These are phyloP conservation scores for Coryphaenoides rupestris DNA, from an alignment of 2,113 vertebrate genomes.

Conservation along the genomic window DNA sequence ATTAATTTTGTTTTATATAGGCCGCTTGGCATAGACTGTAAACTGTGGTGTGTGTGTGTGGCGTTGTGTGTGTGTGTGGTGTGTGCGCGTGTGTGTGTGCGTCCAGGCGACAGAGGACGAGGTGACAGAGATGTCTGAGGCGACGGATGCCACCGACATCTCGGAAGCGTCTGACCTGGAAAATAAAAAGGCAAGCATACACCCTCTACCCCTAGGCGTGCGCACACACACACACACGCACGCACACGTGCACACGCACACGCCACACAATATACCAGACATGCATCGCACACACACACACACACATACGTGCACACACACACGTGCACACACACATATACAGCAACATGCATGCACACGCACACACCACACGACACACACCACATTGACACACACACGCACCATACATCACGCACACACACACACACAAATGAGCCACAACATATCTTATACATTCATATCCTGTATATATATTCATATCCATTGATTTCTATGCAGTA, in stretches of 20 bases:
- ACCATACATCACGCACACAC: background rate
- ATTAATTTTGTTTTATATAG: too few relatives aligned
- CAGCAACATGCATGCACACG: too few relatives aligned
- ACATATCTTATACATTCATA: too few relatives aligned
- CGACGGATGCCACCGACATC: constrained; percentile 71
- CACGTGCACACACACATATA: background rate
- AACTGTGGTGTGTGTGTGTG: too few relatives aligned
- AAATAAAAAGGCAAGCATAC: constrained; percentile 85
- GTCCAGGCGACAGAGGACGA: constrained; percentile 84
- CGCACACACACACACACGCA: background rate
- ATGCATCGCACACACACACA: too few relatives aligned
- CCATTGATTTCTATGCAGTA: too few relatives aligned
- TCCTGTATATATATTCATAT: too few relatives aligned
- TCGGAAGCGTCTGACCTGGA: constrained; percentile 85
- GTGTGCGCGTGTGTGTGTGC: constrained; percentile 31
- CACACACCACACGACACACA: too few relatives aligned
- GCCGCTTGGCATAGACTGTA: too few relatives aligned
- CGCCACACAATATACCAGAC: too few relatives aligned
- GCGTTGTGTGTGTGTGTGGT: background rate
- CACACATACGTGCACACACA: too few relatives aligned
- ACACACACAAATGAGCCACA: too few relatives aligned
- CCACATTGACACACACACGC: background rate
- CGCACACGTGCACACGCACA: background rate
- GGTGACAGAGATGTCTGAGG: constrained; percentile 68
- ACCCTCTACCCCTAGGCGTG: background rate